Conservation (phyloP, 92 coral and sea anemone genomes). For the Isaurus tuberculatus region DNA sequence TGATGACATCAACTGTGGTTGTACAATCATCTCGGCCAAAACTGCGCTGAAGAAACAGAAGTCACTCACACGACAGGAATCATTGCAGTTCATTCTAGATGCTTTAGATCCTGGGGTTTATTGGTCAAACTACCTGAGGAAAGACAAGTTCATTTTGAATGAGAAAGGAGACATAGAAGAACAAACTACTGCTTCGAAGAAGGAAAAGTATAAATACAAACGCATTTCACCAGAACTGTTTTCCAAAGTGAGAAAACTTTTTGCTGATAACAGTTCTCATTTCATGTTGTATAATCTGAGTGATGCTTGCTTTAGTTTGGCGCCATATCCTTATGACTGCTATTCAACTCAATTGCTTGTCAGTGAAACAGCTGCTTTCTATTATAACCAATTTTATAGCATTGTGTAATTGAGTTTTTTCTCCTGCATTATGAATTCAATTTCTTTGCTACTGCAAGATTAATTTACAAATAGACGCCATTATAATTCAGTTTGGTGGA, state of each 20-base stretch:
- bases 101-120: conserved; percentile 10
- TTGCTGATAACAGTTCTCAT: conserved; percentile 60
- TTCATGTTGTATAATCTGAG: conserved; percentile 57
- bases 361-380: conserved; percentile 59
- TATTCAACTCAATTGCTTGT: conserved; percentile 36
- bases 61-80: background rate
- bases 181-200: background rate
- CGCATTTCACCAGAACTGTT: conserved; percentile 22
- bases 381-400: conserved; percentile 29
- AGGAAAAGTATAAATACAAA: background rate
- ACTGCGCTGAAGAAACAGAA: background rate
- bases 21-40: conserved; percentile 15
- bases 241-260: conserved; percentile 43
- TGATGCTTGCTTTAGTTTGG: conserved; percentile 55
- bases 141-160: conserved; percentile 17
- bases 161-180: conserved; percentile 37
- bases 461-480: too few relatives aligned
- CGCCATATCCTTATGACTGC: conserved; percentile 41
- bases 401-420: too few relatives aligned
- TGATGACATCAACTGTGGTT: conserved; percentile 18
- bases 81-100: conserved; percentile 13
- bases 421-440: too few relatives aligned
- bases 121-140: conserved; percentile 11
- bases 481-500: too few relatives aligned
- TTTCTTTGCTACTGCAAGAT: too few relatives aligned